Conservation (phyloP, 2,888 invertebrate genomes). For the Theretra japonica region DNA sequence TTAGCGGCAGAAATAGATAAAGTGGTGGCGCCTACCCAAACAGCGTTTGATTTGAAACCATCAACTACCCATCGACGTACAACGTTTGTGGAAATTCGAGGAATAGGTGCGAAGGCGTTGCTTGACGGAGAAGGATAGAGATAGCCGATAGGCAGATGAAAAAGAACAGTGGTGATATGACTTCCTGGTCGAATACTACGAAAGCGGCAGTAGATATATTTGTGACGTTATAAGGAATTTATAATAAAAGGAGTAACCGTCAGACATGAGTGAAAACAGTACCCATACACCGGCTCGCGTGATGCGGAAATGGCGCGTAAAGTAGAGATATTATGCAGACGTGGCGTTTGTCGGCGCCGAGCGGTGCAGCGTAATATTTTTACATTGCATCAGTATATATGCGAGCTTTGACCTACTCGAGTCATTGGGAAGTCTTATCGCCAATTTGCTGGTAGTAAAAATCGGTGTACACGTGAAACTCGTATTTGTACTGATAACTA, state of each 20-base stretch:
- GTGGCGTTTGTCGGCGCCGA: background rate
- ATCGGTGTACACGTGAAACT: too few species aligned
- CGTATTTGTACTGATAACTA: too few species aligned
- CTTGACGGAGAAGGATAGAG: too few species aligned
- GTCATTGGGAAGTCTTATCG: background rate
- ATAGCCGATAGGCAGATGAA: too few species aligned
- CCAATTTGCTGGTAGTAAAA: background rate
- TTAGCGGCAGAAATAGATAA: too few species aligned
- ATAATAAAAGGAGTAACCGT: background rate
- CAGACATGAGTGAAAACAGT: background rate
- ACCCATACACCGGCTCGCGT: background rate
- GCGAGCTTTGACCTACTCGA: background rate
- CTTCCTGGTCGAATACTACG: too few species aligned
- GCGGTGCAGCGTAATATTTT: conserved; percentile 8
- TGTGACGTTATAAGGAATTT: background rate
- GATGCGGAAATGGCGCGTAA: conserved; percentile 22
- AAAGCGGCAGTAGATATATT: background rate
- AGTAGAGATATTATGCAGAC: conserved; percentile 16
- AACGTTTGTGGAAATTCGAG: too few species aligned
- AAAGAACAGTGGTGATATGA: too few species aligned
- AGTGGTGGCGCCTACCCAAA: too few species aligned
- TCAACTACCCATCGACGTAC: too few species aligned
- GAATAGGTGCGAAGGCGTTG: too few species aligned
- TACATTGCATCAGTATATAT: background rate
- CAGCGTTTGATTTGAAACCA: too few species aligned